These are phyloP conservation scores for Sycophaga agraensis DNA, from an alignment of 1,140 invertebrate species.

Conservation along the genomic window DNA sequence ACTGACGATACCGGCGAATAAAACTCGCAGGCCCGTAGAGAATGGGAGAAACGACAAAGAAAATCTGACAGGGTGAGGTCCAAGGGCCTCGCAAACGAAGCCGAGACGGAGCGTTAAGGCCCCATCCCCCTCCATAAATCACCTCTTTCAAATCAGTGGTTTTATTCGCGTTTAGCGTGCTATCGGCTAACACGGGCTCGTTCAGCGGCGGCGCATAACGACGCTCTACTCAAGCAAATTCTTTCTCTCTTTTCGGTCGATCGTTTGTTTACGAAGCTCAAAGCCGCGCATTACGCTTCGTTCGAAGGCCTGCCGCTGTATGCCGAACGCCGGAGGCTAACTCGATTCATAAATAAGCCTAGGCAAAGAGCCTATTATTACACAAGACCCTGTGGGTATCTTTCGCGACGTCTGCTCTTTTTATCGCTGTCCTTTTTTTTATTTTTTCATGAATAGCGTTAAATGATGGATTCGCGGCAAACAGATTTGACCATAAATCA, in stretches of 20 bases:
- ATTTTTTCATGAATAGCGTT: too few species aligned
- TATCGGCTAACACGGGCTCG: constrained; percentile 3
- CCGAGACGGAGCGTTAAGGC: background rate
- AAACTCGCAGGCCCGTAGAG: too few species aligned
- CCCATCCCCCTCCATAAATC: constrained; percentile 3
- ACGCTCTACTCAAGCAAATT: background rate
- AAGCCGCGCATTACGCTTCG: background rate
- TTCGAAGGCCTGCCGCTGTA: too few species aligned
- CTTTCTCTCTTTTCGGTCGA: background rate
- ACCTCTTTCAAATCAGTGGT: constrained; percentile 3
- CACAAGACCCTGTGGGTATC: background rate
- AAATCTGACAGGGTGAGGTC: background rate
- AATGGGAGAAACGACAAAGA: background rate
- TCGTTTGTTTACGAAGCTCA: constrained; percentile 1
- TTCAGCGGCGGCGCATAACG: background rate
- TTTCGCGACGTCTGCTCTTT: background rate
- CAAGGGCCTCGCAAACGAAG: background rate
- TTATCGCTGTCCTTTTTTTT: too few species aligned
- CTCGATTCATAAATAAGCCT: too few species aligned
- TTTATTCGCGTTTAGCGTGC: background rate
- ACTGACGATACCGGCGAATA: too few species aligned
- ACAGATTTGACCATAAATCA: too few species aligned
- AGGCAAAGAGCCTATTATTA: too few species aligned
- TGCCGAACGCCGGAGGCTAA: too few species aligned
- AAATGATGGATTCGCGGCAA: too few species aligned